phyloP scores from a whole-genome alignment of 2,113 vertebrate genomes.

The Aphelocoma coerulescens region DNA sequence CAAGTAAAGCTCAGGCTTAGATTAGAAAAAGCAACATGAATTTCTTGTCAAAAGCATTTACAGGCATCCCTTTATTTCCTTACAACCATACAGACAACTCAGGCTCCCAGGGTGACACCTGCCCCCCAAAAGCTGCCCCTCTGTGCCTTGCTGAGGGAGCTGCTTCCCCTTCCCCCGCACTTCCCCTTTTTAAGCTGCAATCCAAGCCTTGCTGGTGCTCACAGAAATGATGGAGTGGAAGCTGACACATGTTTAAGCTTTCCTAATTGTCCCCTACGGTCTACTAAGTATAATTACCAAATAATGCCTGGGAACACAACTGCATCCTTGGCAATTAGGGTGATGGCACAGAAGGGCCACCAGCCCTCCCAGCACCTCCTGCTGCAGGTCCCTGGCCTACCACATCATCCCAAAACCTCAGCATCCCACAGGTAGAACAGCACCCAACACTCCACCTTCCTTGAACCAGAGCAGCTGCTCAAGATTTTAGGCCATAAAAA shows the following conservation, averaged over 20 bases:
- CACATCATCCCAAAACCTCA: not conserved
- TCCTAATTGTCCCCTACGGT: not conserved
- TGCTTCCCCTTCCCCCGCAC: not conserved
- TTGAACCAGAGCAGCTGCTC: not conserved
- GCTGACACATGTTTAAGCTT: not conserved
- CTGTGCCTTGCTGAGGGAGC: not conserved
- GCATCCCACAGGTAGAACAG: not conserved
- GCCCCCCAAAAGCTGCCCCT: not conserved
- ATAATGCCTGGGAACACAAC: not conserved
- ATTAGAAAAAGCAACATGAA: not conserved
- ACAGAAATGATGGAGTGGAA: not conserved
- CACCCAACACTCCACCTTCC: not conserved
- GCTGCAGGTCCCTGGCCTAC: not conserved
- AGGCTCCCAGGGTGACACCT: not conserved
- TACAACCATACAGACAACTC: accelerated
- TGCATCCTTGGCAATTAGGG: not conserved
- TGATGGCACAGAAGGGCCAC: not conserved
- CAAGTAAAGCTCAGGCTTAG: not conserved
- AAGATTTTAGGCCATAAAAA: not conserved
- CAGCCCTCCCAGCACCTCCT: not conserved
- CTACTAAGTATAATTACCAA: not conserved
- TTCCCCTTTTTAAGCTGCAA: not conserved
- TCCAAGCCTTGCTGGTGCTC: not conserved
- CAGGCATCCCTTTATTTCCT: not conserved
- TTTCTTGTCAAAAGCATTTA: not conserved